Evolutionary conservation across 2,113 vertebrate genomes (phyloP), one percentile per base, ranked within the genome.

Genomic region (Lepus timidus): DNA sequence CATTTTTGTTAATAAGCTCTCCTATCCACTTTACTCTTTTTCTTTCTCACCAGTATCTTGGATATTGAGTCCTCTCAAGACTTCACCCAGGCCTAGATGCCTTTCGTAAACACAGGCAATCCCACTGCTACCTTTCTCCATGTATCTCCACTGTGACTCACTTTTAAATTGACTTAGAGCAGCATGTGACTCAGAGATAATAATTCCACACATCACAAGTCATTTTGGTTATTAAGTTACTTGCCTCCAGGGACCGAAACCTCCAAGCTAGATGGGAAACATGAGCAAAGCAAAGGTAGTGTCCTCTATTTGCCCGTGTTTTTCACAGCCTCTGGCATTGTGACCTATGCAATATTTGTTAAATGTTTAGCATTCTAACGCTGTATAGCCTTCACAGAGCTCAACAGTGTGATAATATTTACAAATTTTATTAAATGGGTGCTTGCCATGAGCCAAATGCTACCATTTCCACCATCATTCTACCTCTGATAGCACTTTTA

Each of bases 1-100:
- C 73, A 67, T 88, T 95, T 90, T 82, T 96, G 31, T 65, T 90
- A 95, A 70, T 22, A 88, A 90, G 44, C 23, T 64, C 68, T 39
- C 29, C n/a, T 58, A 58, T 88, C n/a, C 88, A 58, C n/a, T 92
- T 94, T 39, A 55, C 25, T 65, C 27, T 78, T 84, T 73, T 39
- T 94, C 14, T 64, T 93, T 91, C 78, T n/a, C 74, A 82, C 1
- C 0, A 87, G 29, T 22, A 19, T 22, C 27, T 71, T 81, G 11
- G 19, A 71, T 55, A 67, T 78, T 68, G 36, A 65, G 36, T 2
- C 31, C 29, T 68, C 27, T 89, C 25, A 79, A 86, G 65, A 76
- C 44, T 67, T 94, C 5, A 17, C 36, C 17, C 20, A 75, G 75
- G 52, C 9, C 68, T 27, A 36, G 44, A 89, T 22, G 20, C 64